These are phyloP conservation scores for Tachina grossa DNA, from an alignment of 2,888 invertebrate genomes.

Conservation along the genomic window DNA sequence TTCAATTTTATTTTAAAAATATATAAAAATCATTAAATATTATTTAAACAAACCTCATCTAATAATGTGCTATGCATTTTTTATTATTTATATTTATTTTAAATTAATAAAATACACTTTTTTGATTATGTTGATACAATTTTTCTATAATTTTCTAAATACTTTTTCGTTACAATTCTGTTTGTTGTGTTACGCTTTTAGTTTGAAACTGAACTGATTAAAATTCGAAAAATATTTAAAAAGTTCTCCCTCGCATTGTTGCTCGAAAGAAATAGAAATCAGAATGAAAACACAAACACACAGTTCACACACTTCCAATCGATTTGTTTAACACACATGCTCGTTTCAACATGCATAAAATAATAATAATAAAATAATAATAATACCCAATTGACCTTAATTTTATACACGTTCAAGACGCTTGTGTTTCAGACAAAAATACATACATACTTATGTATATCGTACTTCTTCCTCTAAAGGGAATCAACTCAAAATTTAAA, in stretches of 20 bases:
- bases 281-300: conserved; percentile 47
- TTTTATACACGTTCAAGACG: neutral
- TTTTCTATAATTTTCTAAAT: conserved; percentile 42
- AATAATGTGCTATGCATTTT: conserved; percentile 80
- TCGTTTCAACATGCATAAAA: conserved; percentile 39
- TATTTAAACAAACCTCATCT: conserved; percentile 77
- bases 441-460: too few relatives aligned
- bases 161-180: conserved; percentile 63
- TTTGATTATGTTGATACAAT: conserved; percentile 25
- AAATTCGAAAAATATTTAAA: conserved; percentile 74
- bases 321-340: conserved; percentile 48
- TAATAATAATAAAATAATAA: too few relatives aligned
- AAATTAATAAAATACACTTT: conserved; percentile 51
- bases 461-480: too few relatives aligned
- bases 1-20: neutral
- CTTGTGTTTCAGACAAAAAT: too few relatives aligned
- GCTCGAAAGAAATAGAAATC: conserved; percentile 57
- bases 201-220: conserved; percentile 77
- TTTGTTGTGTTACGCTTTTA: conserved; percentile 72
- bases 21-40: neutral
- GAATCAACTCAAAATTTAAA: too few relatives aligned
- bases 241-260: conserved; percentile 68
- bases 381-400: conserved; percentile 16
- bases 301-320: neutral
- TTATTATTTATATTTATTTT: conserved; percentile 44